Conservation (phyloP, 1,140 invertebrate species). For the Charaxes varanes region DNA sequence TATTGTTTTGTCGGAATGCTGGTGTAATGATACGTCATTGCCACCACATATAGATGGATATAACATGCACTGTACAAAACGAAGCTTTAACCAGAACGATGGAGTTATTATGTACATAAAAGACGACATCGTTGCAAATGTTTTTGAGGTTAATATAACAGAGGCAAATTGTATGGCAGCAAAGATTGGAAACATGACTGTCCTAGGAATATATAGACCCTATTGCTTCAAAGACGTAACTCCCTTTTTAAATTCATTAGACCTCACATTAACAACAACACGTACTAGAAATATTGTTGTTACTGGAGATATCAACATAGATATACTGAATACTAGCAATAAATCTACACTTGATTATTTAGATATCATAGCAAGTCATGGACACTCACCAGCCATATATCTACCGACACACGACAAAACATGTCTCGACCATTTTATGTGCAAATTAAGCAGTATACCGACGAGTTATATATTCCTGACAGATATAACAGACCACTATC, state of each 20-base stretch:
- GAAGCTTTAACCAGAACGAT: background rate
- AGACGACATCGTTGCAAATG: background rate
- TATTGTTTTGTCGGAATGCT: constrained; percentile 4
- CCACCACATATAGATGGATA: constrained; percentile 4
- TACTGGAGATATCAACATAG: background rate
- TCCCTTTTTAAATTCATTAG: background rate
- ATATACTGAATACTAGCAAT: background rate
- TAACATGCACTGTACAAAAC: background rate
- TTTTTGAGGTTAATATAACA: background rate
- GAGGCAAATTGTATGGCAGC: background rate
- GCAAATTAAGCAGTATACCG: background rate
- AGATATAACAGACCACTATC: background rate
- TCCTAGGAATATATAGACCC: background rate
- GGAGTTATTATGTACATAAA: too few species aligned
- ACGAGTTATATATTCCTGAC: background rate
- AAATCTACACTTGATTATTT: background rate
- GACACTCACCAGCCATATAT: background rate
- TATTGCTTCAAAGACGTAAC: background rate
- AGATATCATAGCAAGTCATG: background rate
- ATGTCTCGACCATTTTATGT: background rate
- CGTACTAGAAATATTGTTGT: background rate
- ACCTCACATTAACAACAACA: background rate
- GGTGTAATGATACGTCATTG: background rate
- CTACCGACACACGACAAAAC: background rate
- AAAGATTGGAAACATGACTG: background rate